Evolutionary conservation across 2,797 vertebrate species (phyloP).

Genomic region (Gallinago solitaria): DNA sequence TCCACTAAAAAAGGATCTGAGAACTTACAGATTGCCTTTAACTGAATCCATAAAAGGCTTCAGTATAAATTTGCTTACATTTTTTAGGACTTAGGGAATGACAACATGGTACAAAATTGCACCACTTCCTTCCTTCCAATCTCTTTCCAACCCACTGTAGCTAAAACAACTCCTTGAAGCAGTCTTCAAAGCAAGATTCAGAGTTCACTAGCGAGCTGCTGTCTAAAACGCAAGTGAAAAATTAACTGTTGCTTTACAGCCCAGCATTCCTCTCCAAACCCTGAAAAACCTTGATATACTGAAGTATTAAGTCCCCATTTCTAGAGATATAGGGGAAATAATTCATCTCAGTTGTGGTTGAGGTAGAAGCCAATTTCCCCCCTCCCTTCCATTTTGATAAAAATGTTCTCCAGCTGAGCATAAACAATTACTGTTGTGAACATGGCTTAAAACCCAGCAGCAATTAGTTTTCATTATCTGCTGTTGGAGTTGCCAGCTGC

Average conservation of each 20-base stretch:
- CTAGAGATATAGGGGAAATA: not conserved
- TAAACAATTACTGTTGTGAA: not conserved
- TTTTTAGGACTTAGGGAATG: not conserved
- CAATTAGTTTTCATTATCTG: not conserved
- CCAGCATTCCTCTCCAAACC: not conserved
- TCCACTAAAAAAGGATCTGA: not conserved
- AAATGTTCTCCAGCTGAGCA: not conserved
- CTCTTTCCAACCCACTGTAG: not conserved
- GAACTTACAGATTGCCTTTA: not conserved
- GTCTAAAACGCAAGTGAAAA: not conserved
- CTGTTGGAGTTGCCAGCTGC: not conserved
- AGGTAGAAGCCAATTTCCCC: not conserved
- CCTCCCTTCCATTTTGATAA: not conserved
- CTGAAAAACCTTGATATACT: not conserved
- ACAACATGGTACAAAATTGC: not conserved
- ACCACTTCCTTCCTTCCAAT: not conserved
- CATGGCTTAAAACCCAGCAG: not conserved
- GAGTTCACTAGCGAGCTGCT: not conserved
- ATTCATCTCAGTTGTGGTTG: not conserved
- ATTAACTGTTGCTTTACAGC: not conserved
- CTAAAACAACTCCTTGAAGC: not conserved
- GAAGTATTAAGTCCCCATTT: not conserved
- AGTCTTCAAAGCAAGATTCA: not conserved
- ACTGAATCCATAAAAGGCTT: not conserved
- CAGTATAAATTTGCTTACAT: not conserved